Percentiles rank a stretch among this genome's conserved stretches.
phyloP scores from a whole-genome alignment of 2,888 invertebrate species.

The Dryomyza anilis region DNA sequence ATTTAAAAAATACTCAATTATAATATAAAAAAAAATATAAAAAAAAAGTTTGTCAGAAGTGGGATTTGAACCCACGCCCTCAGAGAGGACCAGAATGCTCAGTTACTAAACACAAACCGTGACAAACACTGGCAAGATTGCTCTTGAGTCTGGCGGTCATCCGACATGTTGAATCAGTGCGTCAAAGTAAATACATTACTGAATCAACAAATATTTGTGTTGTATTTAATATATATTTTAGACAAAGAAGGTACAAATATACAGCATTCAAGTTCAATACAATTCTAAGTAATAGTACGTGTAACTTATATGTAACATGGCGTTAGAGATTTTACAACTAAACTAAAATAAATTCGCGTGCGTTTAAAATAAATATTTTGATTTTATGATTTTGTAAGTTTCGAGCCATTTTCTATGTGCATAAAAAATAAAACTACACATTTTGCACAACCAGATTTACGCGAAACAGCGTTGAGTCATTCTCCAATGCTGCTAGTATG shows the following conservation, averaged over 20 bases:
- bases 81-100: constrained; percentile 35
- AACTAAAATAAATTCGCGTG: neutral
- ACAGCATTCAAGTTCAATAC: too few species aligned
- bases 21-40: constrained; percentile 21
- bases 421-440: constrained; percentile 59
- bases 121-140: constrained; percentile 33
- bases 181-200: neutral
- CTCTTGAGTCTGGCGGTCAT: constrained; percentile 47
- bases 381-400: too few species aligned
- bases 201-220: too few species aligned
- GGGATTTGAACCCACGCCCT: constrained; percentile 38
- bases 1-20: too few species aligned
- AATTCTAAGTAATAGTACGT: too few species aligned
- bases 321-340: neutral
- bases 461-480: constrained; percentile 75
- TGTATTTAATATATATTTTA: too few species aligned
- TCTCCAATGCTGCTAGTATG: constrained; percentile 70
- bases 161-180: constrained; percentile 29
- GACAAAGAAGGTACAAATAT: too few species aligned
- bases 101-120: neutral
- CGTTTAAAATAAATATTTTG: neutral
- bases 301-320: neutral
- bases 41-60: constrained; percentile 35
- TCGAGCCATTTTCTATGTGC: too few species aligned
- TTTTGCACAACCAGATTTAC: constrained; percentile 81